phyloP scores from a whole-genome alignment of 2,113 vertebrate species.

The Poeciliopsis turrubarensis region DNA sequence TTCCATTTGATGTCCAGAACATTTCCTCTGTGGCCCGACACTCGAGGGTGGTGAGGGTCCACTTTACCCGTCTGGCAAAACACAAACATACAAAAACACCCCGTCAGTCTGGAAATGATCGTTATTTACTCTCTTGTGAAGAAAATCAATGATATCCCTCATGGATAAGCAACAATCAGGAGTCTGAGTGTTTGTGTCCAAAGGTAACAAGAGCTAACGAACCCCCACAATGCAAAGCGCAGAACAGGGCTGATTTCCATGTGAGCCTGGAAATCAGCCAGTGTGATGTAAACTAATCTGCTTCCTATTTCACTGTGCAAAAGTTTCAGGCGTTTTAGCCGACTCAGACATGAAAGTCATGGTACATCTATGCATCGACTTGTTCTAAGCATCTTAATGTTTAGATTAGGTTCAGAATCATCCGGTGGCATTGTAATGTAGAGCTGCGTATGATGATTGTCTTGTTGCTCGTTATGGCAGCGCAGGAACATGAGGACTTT shows the following conservation, averaged over 20 bases:
- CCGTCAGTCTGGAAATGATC: neutral
- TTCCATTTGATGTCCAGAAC: constrained; percentile 95
- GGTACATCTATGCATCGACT: too few species aligned
- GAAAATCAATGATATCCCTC: neutral
- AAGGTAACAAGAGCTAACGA: neutral
- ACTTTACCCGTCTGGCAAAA: constrained; percentile 89
- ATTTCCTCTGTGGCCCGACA: constrained; percentile 90
- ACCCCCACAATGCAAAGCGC: neutral
- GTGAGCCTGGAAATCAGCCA: too few species aligned
- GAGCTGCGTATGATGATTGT: too few species aligned
- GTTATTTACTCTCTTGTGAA: neutral
- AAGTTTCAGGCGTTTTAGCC: too few species aligned
- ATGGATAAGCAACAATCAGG: neutral
- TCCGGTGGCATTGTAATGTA: too few species aligned
- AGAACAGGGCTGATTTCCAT: neutral
- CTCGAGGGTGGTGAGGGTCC: constrained; percentile 87
- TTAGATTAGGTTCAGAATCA: too few species aligned
- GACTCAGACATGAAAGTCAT: too few species aligned
- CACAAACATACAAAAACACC: neutral
- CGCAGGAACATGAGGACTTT: too few species aligned
- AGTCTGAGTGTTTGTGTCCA: neutral
- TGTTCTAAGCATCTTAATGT: too few species aligned
- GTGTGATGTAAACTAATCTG: neutral
- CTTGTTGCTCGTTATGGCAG: too few species aligned
- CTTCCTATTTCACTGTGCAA: too few species aligned